Percentiles rank a stretch among this genome's conserved stretches.
phyloP scores from a whole-genome alignment of 2,113 vertebrate species.

The Donacobius atricapilla region DNA sequence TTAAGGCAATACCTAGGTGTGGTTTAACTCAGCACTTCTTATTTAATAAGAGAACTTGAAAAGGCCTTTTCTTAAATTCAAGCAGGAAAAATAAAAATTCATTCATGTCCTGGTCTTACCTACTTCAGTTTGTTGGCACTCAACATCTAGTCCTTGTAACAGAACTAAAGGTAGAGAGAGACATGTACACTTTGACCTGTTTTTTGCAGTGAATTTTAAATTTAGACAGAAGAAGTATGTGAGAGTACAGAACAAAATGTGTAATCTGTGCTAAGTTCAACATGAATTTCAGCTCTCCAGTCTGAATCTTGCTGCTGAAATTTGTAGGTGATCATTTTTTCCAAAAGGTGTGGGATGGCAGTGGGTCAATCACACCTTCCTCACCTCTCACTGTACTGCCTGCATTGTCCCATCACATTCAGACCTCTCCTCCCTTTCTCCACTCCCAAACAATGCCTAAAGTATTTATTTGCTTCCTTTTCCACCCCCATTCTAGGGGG shows the following conservation, averaged over 20 bases:
- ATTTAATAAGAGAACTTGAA: not conserved
- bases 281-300: not conserved
- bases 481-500: accelerated
- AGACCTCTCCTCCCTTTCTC: not conserved
- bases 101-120: not conserved
- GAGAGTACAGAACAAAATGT: not conserved
- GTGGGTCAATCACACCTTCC: not conserved
- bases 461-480: not conserved
- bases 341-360: not conserved
- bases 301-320: not conserved
- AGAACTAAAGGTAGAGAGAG: not conserved
- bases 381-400: not conserved
- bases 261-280: not conserved
- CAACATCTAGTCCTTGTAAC: not conserved
- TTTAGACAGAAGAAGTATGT: not conserved
- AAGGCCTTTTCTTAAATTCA: not conserved
- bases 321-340: not conserved
- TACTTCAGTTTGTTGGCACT: not conserved
- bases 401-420: not conserved
- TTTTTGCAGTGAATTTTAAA: not conserved
- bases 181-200: not conserved
- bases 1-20: not conserved
- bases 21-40: not conserved
- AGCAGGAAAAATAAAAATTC: not conserved
- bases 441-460: not conserved